Evolutionary conservation across 1,140 invertebrate species (phyloP).

Genomic region (Phymorhynchus buccinoides): DNA sequence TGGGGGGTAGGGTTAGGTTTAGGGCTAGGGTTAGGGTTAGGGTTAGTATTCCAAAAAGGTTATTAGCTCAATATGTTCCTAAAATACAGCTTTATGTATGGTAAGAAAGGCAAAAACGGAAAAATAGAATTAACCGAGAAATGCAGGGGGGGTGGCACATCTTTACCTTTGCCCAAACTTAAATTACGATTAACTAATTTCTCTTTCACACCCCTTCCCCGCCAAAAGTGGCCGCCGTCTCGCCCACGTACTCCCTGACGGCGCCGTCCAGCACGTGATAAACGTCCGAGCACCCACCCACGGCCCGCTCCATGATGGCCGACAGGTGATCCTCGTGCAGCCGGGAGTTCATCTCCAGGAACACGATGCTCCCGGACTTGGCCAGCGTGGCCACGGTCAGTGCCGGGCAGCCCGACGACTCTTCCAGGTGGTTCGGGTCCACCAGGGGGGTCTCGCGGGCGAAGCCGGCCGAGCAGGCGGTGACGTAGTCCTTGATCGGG

Average conservation of each 20-base stretch:
- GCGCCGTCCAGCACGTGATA: constrained; percentile 85
- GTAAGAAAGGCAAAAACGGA: too few species aligned
- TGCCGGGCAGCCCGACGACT: constrained; percentile 76
- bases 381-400: constrained; percentile 87
- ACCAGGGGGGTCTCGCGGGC: constrained; percentile 82
- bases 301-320: constrained; percentile 86
- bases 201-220: constrained; percentile 37
- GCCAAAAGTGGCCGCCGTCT: constrained; percentile 51
- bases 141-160: too few species aligned
- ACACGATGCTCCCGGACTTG: constrained; percentile 80
- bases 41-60: too few species aligned
- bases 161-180: too few species aligned
- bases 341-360: constrained; percentile 89
- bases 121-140: too few species aligned
- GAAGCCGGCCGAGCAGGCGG: constrained; percentile 84
- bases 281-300: constrained; percentile 91
- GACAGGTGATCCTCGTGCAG: constrained; percentile 92
- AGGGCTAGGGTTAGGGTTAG: too few species aligned
- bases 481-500: constrained; percentile 85
- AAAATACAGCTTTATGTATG: too few species aligned
- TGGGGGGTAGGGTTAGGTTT: too few species aligned
- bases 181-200: too few species aligned
- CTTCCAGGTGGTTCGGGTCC: constrained; percentile 79
- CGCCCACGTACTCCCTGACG: constrained; percentile 83
- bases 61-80: too few species aligned